Percentiles rank a stretch among this genome's conserved stretches.
These are phyloP conservation scores for Kuschelorhynchus macadamiae DNA, from an alignment of 2,888 invertebrate genomes.

Conservation along the genomic window DNA sequence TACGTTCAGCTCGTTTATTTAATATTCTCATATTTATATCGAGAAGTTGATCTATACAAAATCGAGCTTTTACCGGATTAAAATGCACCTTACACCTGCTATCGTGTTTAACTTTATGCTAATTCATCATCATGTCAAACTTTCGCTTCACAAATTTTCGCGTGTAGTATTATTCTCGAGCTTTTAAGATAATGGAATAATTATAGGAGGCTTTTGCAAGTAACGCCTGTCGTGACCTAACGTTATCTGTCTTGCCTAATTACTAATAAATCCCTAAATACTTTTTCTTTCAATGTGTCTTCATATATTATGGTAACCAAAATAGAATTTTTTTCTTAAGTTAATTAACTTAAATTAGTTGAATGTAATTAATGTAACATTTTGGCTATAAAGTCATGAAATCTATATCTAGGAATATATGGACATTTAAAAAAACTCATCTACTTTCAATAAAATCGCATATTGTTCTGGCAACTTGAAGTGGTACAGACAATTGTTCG, in stretches of 20 bases:
- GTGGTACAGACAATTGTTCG: too few species aligned
- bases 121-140: constrained; percentile 49
- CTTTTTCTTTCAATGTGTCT: constrained; percentile 19
- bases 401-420: too few species aligned
- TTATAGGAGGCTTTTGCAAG: constrained; percentile 33
- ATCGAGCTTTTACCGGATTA: constrained; percentile 46
- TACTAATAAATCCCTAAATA: constrained; percentile 5
- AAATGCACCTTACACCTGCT: constrained; percentile 41
- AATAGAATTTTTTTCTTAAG: too few species aligned
- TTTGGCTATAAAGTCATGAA: too few species aligned
- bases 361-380: too few species aligned
- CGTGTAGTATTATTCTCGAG: constrained; percentile 29
- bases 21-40: constrained; percentile 40
- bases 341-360: too few species aligned
- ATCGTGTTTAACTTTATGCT: constrained; percentile 44
- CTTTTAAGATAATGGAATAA: constrained; percentile 47
- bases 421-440: too few species aligned
- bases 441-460: too few species aligned
- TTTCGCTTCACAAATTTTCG: constrained; percentile 37
- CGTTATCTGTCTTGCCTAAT: constrained; percentile 29
- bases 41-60: constrained; percentile 33
- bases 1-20: constrained; percentile 35
- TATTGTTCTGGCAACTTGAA: too few species aligned
- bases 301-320: too few species aligned
- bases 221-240: constrained; percentile 25